These are phyloP conservation scores for Drosophila nigritarsus DNA, from an alignment of 2,888 invertebrate species.

Conservation along the genomic window DNA sequence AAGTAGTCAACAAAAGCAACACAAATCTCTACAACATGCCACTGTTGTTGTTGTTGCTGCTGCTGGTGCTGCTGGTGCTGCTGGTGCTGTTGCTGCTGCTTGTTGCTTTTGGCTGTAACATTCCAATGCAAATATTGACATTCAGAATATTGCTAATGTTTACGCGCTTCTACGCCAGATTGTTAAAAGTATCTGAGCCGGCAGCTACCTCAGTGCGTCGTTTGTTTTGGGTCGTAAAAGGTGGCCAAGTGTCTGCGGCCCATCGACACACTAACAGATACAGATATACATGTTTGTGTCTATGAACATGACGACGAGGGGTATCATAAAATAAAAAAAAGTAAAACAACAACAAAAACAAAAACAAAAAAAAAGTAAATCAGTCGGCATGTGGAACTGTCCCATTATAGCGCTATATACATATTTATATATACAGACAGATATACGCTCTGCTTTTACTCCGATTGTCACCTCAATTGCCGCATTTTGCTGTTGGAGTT, in stretches of 20 bases:
- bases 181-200: conserved; percentile 50
- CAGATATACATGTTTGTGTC: conserved; percentile 21
- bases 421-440: conserved; percentile 3
- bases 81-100: conserved; percentile 29
- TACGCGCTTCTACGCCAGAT: conserved; percentile 54
- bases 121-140: conserved; percentile 72
- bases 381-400: conserved; percentile 40
- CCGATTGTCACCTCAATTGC: conserved; percentile 78
- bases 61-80: background rate
- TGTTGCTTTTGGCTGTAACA: conserved; percentile 46
- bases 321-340: conserved; percentile 42
- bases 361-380: conserved; percentile 42
- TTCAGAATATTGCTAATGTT: conserved; percentile 60
- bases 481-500: conserved; percentile 39
- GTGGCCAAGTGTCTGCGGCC: conserved; percentile 33
- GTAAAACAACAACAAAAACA: background rate
- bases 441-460: conserved; percentile 30
- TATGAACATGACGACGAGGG: conserved; percentile 42
- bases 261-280: conserved; percentile 25
- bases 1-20: conserved; percentile 45
- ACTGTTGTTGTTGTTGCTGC: conserved; percentile 9
- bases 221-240: conserved; percentile 72
- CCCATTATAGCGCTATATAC: conserved; percentile 19
- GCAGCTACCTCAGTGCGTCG: conserved; percentile 67
- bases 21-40: conserved; percentile 35